These are phyloP conservation scores for Tipula lateralis DNA, from an alignment of 2,888 invertebrate species.

Conservation along the genomic window DNA sequence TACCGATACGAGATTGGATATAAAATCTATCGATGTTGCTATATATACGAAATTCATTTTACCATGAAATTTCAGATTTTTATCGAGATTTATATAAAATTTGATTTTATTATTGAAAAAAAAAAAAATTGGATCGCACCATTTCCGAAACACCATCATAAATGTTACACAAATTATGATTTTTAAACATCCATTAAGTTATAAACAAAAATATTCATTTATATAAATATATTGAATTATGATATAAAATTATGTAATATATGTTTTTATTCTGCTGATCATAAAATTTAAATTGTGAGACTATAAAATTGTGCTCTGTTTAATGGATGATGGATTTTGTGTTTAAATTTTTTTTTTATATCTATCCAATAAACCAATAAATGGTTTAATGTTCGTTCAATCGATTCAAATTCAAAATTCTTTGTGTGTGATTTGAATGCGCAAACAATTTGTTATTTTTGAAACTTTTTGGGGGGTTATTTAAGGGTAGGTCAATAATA, in stretches of 20 bases:
- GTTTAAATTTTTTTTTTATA: background rate
- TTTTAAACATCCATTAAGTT: background rate
- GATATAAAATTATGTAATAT: background rate
- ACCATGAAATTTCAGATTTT: background rate
- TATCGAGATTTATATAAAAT: background rate
- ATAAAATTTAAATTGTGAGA: slow-evolving; percentile 13
- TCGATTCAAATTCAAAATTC: background rate
- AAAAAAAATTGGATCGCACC: background rate
- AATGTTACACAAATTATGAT: background rate
- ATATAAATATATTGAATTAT: background rate
- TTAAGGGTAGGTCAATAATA: too few species aligned
- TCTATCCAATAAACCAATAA: background rate
- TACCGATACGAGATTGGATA: background rate
- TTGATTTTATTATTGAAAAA: background rate
- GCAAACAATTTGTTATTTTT: background rate
- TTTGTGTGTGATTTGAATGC: background rate
- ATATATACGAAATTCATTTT: background rate
- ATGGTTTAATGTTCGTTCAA: background rate
- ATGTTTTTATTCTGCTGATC: background rate
- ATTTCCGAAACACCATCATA: background rate
- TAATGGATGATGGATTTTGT: slow-evolving; percentile 4
- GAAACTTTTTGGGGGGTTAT: too few species aligned
- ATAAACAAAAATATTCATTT: background rate
- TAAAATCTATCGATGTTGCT: background rate
- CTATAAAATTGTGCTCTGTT: background rate